These are phyloP conservation scores for Neodiprion pinetum DNA, from an alignment of 1,140 invertebrate species.

Conservation along the genomic window DNA sequence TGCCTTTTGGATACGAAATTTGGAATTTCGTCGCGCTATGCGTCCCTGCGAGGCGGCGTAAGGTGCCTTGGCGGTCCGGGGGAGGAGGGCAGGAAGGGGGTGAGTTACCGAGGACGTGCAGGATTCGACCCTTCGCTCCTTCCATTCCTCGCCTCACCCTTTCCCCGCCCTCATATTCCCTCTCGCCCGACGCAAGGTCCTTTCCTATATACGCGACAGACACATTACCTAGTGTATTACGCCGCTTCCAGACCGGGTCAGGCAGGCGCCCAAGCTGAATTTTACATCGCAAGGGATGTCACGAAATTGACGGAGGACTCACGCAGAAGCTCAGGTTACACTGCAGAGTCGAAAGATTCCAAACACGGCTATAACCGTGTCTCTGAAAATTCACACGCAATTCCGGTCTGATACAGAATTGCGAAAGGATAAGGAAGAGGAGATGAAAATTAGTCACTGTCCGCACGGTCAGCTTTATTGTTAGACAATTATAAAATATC, in stretches of 20 bases:
- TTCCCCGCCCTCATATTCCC: conserved; percentile 34
- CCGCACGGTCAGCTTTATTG: no score
- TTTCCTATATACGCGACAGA: conserved; percentile 40
- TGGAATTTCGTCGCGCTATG: conserved; percentile 6
- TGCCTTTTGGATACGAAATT: not conserved
- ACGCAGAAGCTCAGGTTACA: no score
- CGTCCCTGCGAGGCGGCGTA: conserved; percentile 13
- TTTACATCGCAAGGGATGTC: conserved; percentile 34
- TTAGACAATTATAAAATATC: no score
- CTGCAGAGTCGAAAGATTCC: no score
- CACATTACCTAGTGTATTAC: conserved; percentile 45
- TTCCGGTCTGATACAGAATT: no score
- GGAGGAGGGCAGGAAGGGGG: conserved; percentile 30
- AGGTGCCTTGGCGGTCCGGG: conserved; percentile 15
- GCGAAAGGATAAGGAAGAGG: no score
- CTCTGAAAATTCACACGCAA: no score
- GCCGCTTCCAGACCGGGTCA: conserved; percentile 35
- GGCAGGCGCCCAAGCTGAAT: conserved; percentile 42
- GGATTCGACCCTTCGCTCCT: conserved; percentile 58
- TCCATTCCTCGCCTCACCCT: conserved; percentile 34
- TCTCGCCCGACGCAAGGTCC: not conserved
- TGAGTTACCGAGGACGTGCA: conserved; percentile 52
- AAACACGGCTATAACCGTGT: no score
- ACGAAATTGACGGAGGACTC: not conserved
- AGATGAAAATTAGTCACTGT: no score